A percentile compares a stretch with the other conserved stretches of the same genome.
Evolutionary conservation across 2,888 invertebrate genomes (phyloP).

Genomic region (Alloplasta piceator): DNA sequence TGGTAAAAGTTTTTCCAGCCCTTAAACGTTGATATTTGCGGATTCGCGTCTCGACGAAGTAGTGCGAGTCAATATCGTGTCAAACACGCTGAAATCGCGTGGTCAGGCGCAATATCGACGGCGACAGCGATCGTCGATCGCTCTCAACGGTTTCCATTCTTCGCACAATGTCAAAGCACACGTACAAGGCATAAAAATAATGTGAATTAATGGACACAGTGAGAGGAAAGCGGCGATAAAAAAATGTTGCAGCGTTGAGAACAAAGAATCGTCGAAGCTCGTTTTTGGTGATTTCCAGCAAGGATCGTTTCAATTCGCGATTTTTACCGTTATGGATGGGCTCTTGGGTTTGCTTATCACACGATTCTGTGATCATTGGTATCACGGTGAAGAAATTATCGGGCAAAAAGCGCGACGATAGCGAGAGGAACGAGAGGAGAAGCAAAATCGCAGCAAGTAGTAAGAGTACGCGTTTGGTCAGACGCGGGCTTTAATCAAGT

Average conservation of each 20-base stretch:
- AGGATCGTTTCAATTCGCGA: too few relatives aligned
- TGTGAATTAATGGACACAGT: background rate
- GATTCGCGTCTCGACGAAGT: constrained; percentile 10
- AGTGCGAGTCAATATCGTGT: too few relatives aligned
- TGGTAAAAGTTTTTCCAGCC: too few relatives aligned
- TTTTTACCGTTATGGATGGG: background rate
- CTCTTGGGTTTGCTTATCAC: constrained; percentile 5
- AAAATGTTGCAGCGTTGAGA: constrained; percentile 1
- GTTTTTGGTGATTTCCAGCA: too few relatives aligned
- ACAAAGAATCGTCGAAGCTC: too few relatives aligned
- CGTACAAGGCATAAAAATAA: constrained; percentile 1
- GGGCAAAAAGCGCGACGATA: background rate
- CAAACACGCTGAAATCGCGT: constrained; percentile 49
- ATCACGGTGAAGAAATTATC: background rate
- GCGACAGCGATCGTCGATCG: constrained; percentile 17
- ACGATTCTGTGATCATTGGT: background rate
- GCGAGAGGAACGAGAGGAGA: background rate
- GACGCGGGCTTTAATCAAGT: constrained; percentile 12
- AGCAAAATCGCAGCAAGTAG: constrained; percentile 25
- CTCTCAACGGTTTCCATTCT: too few relatives aligned
- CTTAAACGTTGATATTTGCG: background rate
- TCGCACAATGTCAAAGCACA: constrained; percentile 9
- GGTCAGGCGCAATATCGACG: constrained; percentile 34
- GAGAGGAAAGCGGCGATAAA: constrained; percentile 35
- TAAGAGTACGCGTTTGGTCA: constrained; percentile 34